These are phyloP conservation scores for Bombyx mandarina DNA, from an alignment of 1,140 invertebrate genomes.

Conservation along the genomic window DNA sequence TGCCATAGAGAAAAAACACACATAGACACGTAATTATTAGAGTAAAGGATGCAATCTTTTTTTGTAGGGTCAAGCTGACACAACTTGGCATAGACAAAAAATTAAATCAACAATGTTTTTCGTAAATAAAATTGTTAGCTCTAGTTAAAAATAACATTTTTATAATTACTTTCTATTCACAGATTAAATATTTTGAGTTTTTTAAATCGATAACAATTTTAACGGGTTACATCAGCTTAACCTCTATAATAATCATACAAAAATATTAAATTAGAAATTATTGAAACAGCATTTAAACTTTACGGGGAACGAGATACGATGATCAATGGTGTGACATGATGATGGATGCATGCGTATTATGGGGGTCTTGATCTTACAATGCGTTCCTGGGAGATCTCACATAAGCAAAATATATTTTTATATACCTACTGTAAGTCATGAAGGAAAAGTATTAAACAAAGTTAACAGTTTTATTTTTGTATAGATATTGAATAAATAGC, in stretches of 20 bases:
- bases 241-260: constrained; percentile 5
- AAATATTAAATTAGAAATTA: constrained; percentile 7
- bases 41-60: constrained; percentile 49
- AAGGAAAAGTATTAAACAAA: too few relatives aligned
- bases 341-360: constrained; percentile 27
- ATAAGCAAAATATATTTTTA: too few relatives aligned
- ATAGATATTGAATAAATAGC: too few relatives aligned
- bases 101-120: too few relatives aligned
- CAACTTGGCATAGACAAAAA: too few relatives aligned
- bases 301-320: constrained; percentile 32
- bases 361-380: not conserved
- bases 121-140: too few relatives aligned
- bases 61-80: constrained; percentile 6
- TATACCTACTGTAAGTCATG: too few relatives aligned
- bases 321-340: constrained; percentile 19
- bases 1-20: constrained; percentile 58
- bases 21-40: constrained; percentile 62
- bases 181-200: not conserved
- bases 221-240: not conserved
- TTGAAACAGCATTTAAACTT: constrained; percentile 17
- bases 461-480: too few relatives aligned
- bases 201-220: not conserved
- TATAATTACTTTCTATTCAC: not conserved
- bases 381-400: too few relatives aligned
- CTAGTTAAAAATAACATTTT: too few relatives aligned